Evolutionary conservation across 2,113 vertebrate genomes (phyloP).

Genomic region (Guaruba guarouba): DNA sequence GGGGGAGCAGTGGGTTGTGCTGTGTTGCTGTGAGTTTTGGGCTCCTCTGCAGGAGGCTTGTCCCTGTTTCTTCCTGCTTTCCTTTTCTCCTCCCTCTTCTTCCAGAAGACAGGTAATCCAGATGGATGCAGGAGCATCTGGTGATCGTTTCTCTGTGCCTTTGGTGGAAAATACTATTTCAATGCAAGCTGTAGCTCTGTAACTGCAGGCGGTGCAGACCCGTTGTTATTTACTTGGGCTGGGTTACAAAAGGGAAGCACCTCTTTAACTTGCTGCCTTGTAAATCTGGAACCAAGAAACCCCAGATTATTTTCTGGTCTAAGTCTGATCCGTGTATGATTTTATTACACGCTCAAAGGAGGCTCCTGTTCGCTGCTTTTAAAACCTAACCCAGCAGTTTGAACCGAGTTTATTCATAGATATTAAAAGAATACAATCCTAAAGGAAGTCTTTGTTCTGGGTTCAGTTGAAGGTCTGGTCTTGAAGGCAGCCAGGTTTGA

Average conservation of each 20-base stretch:
- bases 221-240: not conserved
- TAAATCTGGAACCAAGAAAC: not conserved
- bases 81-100: not conserved
- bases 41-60: not conserved
- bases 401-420: not conserved
- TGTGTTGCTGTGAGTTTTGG: not conserved
- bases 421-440: not conserved
- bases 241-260: not conserved
- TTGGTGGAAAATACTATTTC: not conserved
- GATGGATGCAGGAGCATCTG: not conserved
- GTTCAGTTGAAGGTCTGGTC: not conserved
- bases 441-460: not conserved
- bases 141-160: not conserved
- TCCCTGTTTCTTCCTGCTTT: not conserved
- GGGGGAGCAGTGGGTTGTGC: not conserved
- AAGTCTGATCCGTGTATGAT: not conserved
- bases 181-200: not conserved
- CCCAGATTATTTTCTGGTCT: not conserved
- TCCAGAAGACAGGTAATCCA: not conserved
- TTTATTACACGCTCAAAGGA: not conserved
- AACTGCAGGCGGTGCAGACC: not conserved
- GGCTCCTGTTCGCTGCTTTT: not conserved
- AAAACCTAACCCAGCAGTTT: not conserved
- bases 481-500: accelerated
- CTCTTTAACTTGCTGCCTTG: not conserved